Evolutionary conservation across 2,113 vertebrate genomes (phyloP), one percentile per base, ranked within the genome.

Genomic region (Phaetusa simplex): DNA sequence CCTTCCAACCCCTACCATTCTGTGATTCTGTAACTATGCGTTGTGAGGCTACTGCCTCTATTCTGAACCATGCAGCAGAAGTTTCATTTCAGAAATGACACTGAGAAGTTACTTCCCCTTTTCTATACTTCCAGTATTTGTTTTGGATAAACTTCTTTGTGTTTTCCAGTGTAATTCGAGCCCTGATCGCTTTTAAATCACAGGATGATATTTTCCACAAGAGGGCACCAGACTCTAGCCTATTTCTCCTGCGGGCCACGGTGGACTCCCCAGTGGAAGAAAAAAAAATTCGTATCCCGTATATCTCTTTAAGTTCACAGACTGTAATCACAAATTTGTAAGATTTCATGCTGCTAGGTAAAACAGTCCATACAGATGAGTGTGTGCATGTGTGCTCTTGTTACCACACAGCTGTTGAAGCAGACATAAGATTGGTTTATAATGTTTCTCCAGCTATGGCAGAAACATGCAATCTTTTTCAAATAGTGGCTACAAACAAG

Each of bases 201-300:
- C 1, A 1, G 12, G 16, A 59, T 5, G 15, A n/a, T 8, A 42
- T 47, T 71, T 78, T 65, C 38, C 97, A 93, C 95, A 82, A 95
- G 97, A 96, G 96, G 96, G 97, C 96, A 96, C 71, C 81, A 96
- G 67, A 96, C 55, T 79, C 95, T 86, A 66, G 32, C 15, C 42
- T 93, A 97, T 96, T 82, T 87, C 70, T 81, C 50, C 8, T 26
- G 36, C 71, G 14, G 52, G 47, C 47, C 22, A 13, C 8, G 43
- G 12, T 59, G 84, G 58, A 59, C 65, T 82, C 79, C 24, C 13
- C 23, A 30, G 27, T 17, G 34, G 47, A 56, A 64, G 21, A 4
- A 70, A 82, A 81, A 64, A 20, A 45, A 8, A 23, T 6, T 4
- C 64, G 2, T 30, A 5, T 21, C 9, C 56, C 29, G 69, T 29